Base-by-base conservation (phyloP, 2,797 vertebrate genomes). In the Pitangus sulphuratus region DNA sequence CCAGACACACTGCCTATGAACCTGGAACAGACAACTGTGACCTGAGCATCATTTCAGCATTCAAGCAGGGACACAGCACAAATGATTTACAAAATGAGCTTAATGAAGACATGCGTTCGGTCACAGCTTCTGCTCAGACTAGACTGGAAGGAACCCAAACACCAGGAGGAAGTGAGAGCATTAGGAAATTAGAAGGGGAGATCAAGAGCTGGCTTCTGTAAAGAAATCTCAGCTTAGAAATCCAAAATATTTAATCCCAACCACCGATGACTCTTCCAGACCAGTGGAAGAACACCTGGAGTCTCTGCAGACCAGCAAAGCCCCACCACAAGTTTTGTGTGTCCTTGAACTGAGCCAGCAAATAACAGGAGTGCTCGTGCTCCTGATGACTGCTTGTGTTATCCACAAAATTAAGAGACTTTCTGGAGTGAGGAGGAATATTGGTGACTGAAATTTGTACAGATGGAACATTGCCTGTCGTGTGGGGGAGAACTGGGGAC, bases 121-220 rank as follows among this genome's bases (percentile, higher is more conserved):
- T 79, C 60, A 78, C 83, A 97, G 92, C 84, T 95, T 92, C 94
- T 96, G 53, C 47, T 84, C 19, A 39, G 45, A 37, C 66, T 25
- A 60, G 31, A 33, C 2, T 83, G 80, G 89, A 89, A 90, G 45
- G 78, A 75, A 75, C 64, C 70, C 50, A 80, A 82, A 87, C 35
- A 51, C 3, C 24, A 58, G 45, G 17, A 92, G 44, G 69, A 93
- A 86, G 62, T 12, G 72, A 84, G 33, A 89, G 58, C 16, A 17
- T 51, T 68, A 68, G 53, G 56, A 75, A 88, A 80, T 87, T 39
- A 88, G 60, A 76, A 88, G 56, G 13, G 25, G 33, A 91, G 66
- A 75, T 78, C 31, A 66, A 90, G 77, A 79, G 18, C 56, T 91
- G 66, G 58, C 50, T 87, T 77, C 82, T 76, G 50, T 42, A 66